Evolutionary conservation across 1,140 invertebrate species (phyloP).

Genomic region (Nymphalis io): DNA sequence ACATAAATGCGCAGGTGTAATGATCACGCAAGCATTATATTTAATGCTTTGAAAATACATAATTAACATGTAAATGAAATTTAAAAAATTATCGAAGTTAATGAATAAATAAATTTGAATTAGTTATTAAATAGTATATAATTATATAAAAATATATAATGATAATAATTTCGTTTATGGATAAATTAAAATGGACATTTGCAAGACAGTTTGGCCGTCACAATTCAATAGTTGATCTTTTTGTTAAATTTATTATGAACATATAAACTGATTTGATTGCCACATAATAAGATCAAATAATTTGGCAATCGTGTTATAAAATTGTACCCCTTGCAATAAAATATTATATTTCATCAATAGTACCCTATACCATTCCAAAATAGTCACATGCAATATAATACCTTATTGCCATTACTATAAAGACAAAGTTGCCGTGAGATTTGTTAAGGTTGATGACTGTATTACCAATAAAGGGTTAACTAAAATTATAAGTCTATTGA

Average conservation of each 20-base stretch:
- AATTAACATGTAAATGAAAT: neutral
- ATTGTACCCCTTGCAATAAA: constrained; percentile 51
- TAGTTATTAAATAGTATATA: too few species aligned
- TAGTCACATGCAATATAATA: neutral
- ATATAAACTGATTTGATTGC: constrained; percentile 3
- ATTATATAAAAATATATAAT: neutral
- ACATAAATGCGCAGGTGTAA: constrained; percentile 36
- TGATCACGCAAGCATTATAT: constrained; percentile 33
- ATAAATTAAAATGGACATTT: neutral
- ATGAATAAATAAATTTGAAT: too few species aligned
- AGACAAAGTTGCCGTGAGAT: neutral
- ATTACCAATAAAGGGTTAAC: constrained; percentile 46
- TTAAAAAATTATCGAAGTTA: neutral
- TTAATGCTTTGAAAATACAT: constrained; percentile 30
- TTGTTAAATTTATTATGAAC: neutral
- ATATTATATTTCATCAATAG: constrained; percentile 65
- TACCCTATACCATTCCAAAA: constrained; percentile 6
- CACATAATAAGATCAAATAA: constrained; percentile 12
- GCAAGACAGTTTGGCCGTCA: neutral
- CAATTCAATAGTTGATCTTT: neutral
- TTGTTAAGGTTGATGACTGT: neutral
- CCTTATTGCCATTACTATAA: constrained; percentile 1
- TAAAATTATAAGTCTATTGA: constrained; percentile 63
- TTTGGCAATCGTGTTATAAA: constrained; percentile 14
- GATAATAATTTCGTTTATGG: neutral